Evolutionary conservation across 1,140 invertebrate genomes (phyloP).

Genomic region (Cotesia vestalis): DNA sequence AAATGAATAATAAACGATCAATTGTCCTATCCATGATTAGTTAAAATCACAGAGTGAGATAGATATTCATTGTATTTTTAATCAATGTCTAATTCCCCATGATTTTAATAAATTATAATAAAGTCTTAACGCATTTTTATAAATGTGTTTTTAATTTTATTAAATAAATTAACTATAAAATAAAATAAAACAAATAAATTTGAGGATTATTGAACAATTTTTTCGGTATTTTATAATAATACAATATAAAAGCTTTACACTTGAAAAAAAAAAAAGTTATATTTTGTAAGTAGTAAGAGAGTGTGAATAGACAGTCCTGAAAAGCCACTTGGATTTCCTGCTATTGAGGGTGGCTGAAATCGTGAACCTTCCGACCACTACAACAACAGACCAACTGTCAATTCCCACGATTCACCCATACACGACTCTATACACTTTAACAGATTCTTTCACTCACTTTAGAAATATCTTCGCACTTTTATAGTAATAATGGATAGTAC

Average conservation of each 20-base stretch:
- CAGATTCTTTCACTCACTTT: constrained; percentile 48
- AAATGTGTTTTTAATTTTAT: no score
- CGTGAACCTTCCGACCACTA: constrained; percentile 56
- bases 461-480: constrained; percentile 45
- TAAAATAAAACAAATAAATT: constrained; percentile 14
- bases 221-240: background rate
- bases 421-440: constrained; percentile 45
- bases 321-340: constrained; percentile 54
- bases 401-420: constrained; percentile 60
- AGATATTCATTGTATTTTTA: no score
- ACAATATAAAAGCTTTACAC: background rate
- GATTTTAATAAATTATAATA: no score
- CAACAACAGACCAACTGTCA: constrained; percentile 59
- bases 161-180: no score
- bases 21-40: no score
- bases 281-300: background rate
- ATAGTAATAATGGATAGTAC: constrained; percentile 3
- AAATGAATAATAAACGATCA: no score
- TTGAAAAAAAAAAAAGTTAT: background rate
- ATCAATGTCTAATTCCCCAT: no score
- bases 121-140: no score
- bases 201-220: constrained; percentile 43
- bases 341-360: constrained; percentile 51
- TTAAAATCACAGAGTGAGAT: no score
- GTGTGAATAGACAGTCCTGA: constrained; percentile 49